Conservation (phyloP, 1,140 invertebrate species). For the Anthonomus grandis region DNA sequence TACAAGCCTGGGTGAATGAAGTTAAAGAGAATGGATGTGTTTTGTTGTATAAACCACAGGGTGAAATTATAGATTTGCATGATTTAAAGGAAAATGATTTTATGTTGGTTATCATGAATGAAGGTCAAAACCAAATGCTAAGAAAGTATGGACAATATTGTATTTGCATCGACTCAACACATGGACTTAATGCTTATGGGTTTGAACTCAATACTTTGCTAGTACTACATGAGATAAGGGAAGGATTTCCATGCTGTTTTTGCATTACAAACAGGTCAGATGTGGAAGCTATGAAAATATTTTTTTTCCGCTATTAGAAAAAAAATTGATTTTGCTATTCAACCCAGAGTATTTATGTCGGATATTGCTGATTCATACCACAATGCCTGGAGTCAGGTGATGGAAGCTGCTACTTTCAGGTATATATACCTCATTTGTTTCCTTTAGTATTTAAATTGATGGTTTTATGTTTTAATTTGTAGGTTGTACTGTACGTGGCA, state of each 20-base stretch:
- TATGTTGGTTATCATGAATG: conserved; percentile 3
- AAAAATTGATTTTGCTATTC: conserved; percentile 8
- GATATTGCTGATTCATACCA: conserved; percentile 21
- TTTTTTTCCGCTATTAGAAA: conserved; percentile 24
- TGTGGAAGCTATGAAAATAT: conserved; percentile 13
- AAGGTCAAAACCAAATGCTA: conserved; percentile 8
- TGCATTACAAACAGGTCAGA: conserved; percentile 7
- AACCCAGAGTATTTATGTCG: conserved; percentile 23
- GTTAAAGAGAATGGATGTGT: neutral
- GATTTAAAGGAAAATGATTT: neutral
- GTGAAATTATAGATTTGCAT: neutral
- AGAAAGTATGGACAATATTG: conserved; percentile 12
- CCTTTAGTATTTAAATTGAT: neutral
- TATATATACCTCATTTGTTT: neutral
- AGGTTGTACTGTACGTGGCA: conserved; percentile 23
- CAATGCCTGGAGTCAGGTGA: conserved; percentile 24
- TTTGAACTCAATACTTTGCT: conserved; percentile 22
- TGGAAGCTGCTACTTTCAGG: conserved; percentile 12
- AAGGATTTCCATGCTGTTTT: conserved; percentile 21
- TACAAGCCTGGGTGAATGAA: conserved; percentile 5
- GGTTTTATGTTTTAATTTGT: neutral
- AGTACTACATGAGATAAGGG: conserved; percentile 14
- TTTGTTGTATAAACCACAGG: conserved; percentile 7
- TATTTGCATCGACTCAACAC: conserved; percentile 24
- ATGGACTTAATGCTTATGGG: conserved; percentile 19